Evolutionary conservation across 2,797 vertebrate species (phyloP).

Genomic region (Epinephelus coioides): DNA sequence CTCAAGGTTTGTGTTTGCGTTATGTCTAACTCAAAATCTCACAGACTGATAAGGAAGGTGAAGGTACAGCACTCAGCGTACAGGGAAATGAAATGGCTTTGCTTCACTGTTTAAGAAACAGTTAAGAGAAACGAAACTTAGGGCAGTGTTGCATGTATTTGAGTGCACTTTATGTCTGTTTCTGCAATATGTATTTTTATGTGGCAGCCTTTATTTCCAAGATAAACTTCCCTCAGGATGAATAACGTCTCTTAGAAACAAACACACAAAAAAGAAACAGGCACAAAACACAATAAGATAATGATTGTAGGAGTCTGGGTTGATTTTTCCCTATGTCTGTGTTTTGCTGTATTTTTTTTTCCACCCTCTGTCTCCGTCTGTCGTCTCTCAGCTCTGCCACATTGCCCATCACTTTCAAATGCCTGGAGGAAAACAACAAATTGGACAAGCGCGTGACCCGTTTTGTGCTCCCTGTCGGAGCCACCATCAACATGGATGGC

Average conservation of each 20-base stretch:
- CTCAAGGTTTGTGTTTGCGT: slow-evolving; percentile 81
- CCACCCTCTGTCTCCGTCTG: background rate
- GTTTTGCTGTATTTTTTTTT: background rate
- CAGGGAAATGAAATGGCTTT: background rate
- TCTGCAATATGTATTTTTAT: too few species aligned
- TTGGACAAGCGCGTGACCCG: slow-evolving; percentile 89
- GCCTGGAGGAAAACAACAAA: slow-evolving; percentile 89
- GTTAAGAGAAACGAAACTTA: too few species aligned
- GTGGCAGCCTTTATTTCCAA: too few species aligned
- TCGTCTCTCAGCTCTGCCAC: slow-evolving; percentile 86
- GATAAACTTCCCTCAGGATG: too few species aligned
- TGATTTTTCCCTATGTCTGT: background rate
- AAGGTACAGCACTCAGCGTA: background rate
- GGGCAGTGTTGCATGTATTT: too few species aligned
- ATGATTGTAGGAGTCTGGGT: too few species aligned
- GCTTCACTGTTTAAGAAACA: background rate
- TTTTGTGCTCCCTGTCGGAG: slow-evolving; percentile 90
- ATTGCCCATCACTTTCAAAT: slow-evolving; percentile 90
- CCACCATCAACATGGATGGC: slow-evolving; percentile 92
- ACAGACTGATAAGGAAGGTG: background rate
- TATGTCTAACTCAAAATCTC: background rate
- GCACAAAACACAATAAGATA: too few species aligned
- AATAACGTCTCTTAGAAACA: too few species aligned
- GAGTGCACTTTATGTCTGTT: too few species aligned
- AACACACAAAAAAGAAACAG: background rate